phyloP scores from a whole-genome alignment of 2,113 vertebrate species.

The Malurus alboscapulatus region DNA sequence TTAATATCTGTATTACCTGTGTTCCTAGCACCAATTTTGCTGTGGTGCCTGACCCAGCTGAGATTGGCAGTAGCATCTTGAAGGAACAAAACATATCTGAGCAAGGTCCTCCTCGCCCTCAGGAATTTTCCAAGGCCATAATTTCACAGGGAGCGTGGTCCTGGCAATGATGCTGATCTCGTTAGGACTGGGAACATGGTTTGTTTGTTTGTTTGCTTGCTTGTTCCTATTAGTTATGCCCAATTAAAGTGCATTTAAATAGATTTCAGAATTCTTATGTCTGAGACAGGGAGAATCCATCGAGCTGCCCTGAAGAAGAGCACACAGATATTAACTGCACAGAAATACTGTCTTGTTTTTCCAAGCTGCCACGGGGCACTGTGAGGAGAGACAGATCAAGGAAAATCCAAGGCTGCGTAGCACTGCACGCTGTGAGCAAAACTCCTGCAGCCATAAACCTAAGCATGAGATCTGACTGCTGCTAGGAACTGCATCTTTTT shows the following conservation, averaged over 20 bases:
- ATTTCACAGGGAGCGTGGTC: background rate
- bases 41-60: background rate
- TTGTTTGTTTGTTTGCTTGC: fast-evolving
- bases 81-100: background rate
- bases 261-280: background rate
- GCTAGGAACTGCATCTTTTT: background rate
- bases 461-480: background rate
- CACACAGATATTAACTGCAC: background rate
- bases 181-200: background rate
- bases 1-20: background rate
- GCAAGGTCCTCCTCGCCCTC: background rate
- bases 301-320: background rate
- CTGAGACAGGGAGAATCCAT: background rate
- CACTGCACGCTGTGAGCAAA: background rate
- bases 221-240: background rate
- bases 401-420: background rate
- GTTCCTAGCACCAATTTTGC: background rate
- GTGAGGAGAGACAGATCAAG: background rate
- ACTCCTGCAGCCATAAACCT: background rate
- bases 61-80: background rate
- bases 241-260: background rate
- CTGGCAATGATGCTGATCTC: background rate
- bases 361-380: background rate
- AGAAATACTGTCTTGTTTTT: background rate
- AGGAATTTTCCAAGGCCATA: background rate